phyloP scores from a whole-genome alignment of 2,113 vertebrate species.

The Oreochromis niloticus region DNA sequence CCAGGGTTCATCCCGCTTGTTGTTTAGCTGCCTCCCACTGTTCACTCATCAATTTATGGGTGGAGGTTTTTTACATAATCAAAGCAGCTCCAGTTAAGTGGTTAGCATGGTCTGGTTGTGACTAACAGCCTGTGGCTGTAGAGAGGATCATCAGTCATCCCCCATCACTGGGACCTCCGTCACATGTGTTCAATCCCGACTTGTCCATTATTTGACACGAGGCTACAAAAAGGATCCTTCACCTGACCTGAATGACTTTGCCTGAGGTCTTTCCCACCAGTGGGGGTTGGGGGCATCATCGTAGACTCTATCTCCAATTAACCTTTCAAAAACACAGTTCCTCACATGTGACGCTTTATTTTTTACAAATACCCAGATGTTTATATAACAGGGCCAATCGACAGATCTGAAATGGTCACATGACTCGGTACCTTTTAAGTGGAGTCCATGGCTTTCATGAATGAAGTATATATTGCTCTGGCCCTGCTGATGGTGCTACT shows the following conservation, averaged over 20 bases:
- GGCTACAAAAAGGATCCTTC: conserved; percentile 6
- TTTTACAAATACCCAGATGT: background rate
- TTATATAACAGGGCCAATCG: background rate
- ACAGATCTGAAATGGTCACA: background rate
- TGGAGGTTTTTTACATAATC: conserved; percentile 13
- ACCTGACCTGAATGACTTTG: conserved; percentile 39
- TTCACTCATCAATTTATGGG: background rate
- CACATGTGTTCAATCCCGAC: background rate
- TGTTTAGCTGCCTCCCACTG: background rate
- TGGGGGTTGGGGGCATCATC: background rate
- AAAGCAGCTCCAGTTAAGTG: conserved; percentile 3
- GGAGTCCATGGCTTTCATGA: background rate
- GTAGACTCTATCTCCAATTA: background rate
- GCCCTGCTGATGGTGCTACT: background rate
- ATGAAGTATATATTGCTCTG: background rate
- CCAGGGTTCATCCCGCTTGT: background rate
- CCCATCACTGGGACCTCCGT: background rate
- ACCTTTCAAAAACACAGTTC: background rate
- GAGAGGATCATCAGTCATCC: background rate
- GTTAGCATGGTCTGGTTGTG: background rate
- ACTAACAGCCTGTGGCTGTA: background rate
- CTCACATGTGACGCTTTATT: background rate
- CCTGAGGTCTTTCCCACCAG: background rate
- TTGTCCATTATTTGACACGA: background rate
- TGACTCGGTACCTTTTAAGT: background rate